Evolutionary conservation across 92 coral and sea anemone species (phyloP).

Genomic region (Bergia sp.): DNA sequence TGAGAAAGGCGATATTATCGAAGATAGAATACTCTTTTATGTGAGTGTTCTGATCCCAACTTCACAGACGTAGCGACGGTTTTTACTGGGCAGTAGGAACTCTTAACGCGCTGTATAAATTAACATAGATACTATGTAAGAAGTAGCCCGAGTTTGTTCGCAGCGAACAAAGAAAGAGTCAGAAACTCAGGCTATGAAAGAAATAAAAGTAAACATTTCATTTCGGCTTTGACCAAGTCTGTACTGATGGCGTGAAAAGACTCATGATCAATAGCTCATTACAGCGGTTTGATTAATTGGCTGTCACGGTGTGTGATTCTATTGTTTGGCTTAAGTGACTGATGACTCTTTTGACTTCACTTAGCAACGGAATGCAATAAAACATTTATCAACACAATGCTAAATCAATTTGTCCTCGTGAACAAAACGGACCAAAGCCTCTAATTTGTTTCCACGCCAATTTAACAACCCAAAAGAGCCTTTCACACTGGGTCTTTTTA

Average conservation of each 20-base stretch:
- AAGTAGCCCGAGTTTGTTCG: too few species aligned
- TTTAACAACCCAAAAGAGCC: conserved; percentile 4
- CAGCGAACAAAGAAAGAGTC: neutral
- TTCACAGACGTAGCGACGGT: too few species aligned
- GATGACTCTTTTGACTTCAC: conserved; percentile 12
- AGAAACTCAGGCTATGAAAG: neutral
- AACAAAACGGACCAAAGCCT: neutral
- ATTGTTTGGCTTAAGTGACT: neutral
- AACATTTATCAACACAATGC: conserved; percentile 21
- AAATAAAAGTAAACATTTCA: too few species aligned
- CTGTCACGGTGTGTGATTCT: neutral
- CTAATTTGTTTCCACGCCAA: conserved; percentile 7
- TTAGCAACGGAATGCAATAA: conserved; percentile 45
- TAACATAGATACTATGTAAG: neutral
- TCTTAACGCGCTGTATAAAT: too few species aligned
- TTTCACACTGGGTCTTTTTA: neutral
- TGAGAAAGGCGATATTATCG: too few species aligned
- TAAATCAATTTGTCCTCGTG: neutral
- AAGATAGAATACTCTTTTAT: too few species aligned
- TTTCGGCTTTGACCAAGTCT: too few species aligned
- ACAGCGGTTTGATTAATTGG: neutral
- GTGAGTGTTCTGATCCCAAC: too few species aligned
- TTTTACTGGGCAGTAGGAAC: too few species aligned
- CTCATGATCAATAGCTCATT: neutral
- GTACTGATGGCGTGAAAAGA: neutral